Evolutionary conservation across 1,140 invertebrate genomes (phyloP).

Genomic region (Ips typographus): DNA sequence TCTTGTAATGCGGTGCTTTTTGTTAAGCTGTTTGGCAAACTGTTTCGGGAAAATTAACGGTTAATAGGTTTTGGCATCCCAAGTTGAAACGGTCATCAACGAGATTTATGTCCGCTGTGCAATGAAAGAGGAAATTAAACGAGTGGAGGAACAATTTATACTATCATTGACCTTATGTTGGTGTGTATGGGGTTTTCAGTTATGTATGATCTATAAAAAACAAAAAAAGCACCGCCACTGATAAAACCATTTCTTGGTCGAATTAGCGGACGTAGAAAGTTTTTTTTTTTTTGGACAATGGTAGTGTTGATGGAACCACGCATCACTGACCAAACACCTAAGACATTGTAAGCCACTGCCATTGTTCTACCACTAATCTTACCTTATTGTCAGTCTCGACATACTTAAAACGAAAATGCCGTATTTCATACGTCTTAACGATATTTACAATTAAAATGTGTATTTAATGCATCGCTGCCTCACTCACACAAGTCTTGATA

Average conservation of each 20-base stretch:
- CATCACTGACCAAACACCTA: slow-evolving; percentile 27
- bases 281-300: slow-evolving; percentile 13
- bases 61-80: slow-evolving; percentile 17
- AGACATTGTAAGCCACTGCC: background rate
- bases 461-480: slow-evolving; percentile 4
- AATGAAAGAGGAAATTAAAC: slow-evolving; percentile 2
- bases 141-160: slow-evolving; percentile 6
- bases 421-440: slow-evolving; percentile 18
- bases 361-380: slow-evolving; percentile 6
- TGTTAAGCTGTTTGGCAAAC: slow-evolving; percentile 17
- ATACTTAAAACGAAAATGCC: slow-evolving; percentile 21
- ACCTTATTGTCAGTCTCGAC: slow-evolving; percentile 17
- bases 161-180: slow-evolving; percentile 16
- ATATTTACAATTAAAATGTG: slow-evolving; percentile 29
- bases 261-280: too few species aligned
- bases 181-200: background rate
- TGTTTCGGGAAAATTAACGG: background rate
- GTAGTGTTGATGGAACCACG: slow-evolving; percentile 28
- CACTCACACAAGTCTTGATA: background rate
- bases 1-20: slow-evolving; percentile 6
- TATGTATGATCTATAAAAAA: background rate
- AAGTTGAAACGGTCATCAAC: slow-evolving; percentile 12
- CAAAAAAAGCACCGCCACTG: too few species aligned
- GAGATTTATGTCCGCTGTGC: slow-evolving; percentile 6
- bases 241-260: too few species aligned